Conservation (phyloP, 2,888 invertebrate species). For the Patella ulyssiponensis region DNA sequence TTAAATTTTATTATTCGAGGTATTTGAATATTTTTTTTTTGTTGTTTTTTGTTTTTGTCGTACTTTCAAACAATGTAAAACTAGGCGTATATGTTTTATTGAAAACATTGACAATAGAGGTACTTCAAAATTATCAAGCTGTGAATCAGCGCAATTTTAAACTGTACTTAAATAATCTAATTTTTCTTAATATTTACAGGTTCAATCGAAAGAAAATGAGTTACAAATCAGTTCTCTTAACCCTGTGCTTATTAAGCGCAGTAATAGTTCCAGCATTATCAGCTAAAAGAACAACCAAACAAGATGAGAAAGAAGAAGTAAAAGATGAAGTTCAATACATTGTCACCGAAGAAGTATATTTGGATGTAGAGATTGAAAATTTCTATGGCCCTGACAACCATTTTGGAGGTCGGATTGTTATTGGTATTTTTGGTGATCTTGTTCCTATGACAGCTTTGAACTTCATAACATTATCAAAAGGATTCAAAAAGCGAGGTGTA, state of each 20-base stretch:
- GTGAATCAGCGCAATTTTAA: too few species aligned
- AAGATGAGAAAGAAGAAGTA: not conserved
- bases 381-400: slow-evolving; percentile 37
- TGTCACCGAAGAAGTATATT: slow-evolving; percentile 64
- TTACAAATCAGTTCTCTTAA: not conserved
- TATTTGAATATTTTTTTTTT: too few species aligned
- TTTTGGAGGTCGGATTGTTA: slow-evolving; percentile 38
- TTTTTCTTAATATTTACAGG: too few species aligned
- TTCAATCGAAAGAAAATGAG: too few species aligned
- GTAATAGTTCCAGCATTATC: slow-evolving; percentile 4
- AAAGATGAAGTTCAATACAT: slow-evolving; percentile 1
- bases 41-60: too few species aligned
- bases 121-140: too few species aligned
- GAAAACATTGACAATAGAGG: too few species aligned
- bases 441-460: slow-evolving; percentile 50
- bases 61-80: too few species aligned
- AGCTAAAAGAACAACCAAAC: not conserved
- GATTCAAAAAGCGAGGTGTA: slow-evolving; percentile 43
- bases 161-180: too few species aligned
- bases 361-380: slow-evolving; percentile 57
- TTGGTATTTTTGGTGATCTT: slow-evolving; percentile 46
- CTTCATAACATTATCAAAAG: slow-evolving; percentile 48
- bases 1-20: too few species aligned
- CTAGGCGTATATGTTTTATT: too few species aligned
- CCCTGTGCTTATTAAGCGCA: not conserved